Evolutionary conservation across 2,113 vertebrate species (phyloP).

Genomic region (Bos taurus): DNA sequence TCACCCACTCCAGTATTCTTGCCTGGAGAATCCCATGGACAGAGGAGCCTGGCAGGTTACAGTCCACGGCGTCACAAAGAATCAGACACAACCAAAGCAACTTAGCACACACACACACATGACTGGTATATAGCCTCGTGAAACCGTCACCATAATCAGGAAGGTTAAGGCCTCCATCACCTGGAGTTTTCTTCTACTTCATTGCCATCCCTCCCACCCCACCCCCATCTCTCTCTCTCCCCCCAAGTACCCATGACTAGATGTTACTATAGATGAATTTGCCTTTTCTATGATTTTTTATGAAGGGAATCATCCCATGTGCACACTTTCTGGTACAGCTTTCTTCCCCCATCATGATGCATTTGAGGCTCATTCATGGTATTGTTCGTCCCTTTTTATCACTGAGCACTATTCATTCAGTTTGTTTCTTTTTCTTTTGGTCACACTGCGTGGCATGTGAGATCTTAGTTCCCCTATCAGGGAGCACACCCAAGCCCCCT

Average conservation of each 20-base stretch:
- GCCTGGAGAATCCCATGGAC: neutral
- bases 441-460: fast-evolving
- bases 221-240: neutral
- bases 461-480: neutral
- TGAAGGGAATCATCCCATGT: neutral
- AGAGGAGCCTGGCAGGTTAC: neutral
- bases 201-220: neutral
- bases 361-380: neutral
- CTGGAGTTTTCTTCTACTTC: neutral
- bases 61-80: neutral
- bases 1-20: neutral
- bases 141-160: neutral
- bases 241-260: neutral
- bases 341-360: neutral
- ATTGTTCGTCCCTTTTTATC: neutral
- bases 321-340: neutral
- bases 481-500: neutral
- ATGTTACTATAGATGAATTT: neutral
- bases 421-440: neutral
- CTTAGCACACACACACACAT: fast-evolving
- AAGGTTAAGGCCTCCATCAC: neutral
- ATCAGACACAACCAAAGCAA: neutral
- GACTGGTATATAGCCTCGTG: fast-evolving
- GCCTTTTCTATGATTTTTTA: neutral
- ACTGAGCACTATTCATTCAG: neutral